phyloP scores from a whole-genome alignment of 2,888 invertebrate genomes.

The Osmoderma eremita region DNA sequence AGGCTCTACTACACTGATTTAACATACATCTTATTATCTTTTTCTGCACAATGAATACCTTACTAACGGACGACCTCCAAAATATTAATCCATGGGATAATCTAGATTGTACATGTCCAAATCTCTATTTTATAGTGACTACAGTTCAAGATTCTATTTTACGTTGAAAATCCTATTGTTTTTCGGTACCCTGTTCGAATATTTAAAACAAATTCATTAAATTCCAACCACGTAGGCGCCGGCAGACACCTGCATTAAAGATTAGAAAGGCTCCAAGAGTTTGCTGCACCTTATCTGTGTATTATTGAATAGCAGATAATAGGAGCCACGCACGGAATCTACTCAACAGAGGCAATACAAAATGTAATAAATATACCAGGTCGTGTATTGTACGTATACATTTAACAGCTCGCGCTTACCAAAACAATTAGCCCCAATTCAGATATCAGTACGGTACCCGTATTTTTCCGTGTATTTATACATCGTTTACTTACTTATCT shows the following conservation, averaged over 20 bases:
- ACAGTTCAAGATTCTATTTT: no score
- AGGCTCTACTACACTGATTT: no score
- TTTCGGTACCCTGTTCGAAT: no score
- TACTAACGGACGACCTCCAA: no score
- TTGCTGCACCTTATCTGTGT: neutral
- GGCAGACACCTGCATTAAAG: neutral
- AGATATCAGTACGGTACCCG: neutral
- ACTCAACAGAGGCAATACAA: neutral
- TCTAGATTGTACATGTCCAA: no score
- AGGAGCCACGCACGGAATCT: neutral
- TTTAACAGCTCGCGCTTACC: neutral
- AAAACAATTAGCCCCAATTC: neutral
- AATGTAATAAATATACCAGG: neutral
- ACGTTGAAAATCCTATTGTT: no score
- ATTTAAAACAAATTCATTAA: no score
- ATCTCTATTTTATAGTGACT: no score
- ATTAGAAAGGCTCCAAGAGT: conserved; percentile 1
- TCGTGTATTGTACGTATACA: neutral
- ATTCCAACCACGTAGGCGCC: no score
- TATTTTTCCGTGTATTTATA: neutral
- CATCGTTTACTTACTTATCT: neutral
- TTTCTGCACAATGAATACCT: no score
- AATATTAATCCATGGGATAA: no score
- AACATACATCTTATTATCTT: no score
- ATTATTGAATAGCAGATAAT: neutral